Base-by-base conservation (phyloP, 2,113 vertebrate genomes). In the Scopus umbretta region DNA sequence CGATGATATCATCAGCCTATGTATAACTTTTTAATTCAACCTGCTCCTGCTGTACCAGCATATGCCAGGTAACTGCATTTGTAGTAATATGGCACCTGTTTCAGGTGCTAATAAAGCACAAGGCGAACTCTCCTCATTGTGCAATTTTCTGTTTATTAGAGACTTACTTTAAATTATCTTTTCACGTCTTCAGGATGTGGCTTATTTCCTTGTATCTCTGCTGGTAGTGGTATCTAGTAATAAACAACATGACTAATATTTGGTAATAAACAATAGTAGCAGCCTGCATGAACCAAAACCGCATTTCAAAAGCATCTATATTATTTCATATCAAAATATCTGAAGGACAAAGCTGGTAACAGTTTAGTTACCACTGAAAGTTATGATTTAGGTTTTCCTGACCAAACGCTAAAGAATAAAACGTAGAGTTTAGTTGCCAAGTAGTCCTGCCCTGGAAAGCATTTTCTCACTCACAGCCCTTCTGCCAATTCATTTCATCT, bases 401-500 rank as follows among this genome's bases (percentile, higher is more conserved):
- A 82, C 30, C 81, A 84, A 70, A 50, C 10, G 29, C 49, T 56
- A 13, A 52, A 58, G 38, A 87, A 32, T 16, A 76, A 95, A 91
- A 62, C 2, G 30, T 3, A 29, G 40, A 82, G 45, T 79, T 89
- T 16, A 82, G 92, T 2, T 82, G 66, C 73, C 73, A 52, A 68
- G 92, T 75, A 87, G 49, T 88, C 42, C 53, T 59, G 50, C 36
- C 61, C 72, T 79, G 56, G 23, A 73, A 89, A 94, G 66, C 66
- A 42, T 40, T 53, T 90, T 86, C 67, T 82, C 58, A 70, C 47
- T 66, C 68, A 47, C 47, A 47, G 21, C n/a, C 47, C 3, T 67
- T 85, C 68, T 90, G 55, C 73, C 75, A 76, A 90, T 93, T 86
- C 50, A 81, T 81, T 91, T 70, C 58, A 56, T 86, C 95, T 94